A percentile compares a stretch with the other conserved stretches of the same genome.
Conservation (phyloP, 1,140 invertebrate genomes). For the Lucilia sericata region DNA sequence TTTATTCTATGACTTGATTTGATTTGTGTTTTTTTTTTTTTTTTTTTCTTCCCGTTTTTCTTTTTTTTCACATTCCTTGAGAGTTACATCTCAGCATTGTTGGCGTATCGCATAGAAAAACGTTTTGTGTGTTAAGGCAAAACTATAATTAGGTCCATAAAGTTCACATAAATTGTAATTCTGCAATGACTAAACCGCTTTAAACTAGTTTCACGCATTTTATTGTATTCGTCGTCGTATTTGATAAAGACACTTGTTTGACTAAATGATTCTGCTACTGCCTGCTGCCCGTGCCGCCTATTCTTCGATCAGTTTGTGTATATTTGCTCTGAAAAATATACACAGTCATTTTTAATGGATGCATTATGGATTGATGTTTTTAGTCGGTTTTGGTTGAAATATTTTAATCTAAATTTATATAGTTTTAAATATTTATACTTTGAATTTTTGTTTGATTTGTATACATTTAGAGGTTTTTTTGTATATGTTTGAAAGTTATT, state of each 20-base stretch:
- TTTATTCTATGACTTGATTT: neutral
- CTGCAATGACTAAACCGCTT: neutral
- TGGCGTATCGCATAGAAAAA: neutral
- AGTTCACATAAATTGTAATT: slow-evolving; percentile 35
- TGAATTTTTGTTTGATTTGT: too few species aligned
- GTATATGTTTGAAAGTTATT: too few species aligned
- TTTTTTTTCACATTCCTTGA: neutral
- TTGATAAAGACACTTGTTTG: neutral
- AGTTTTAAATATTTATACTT: too few species aligned
- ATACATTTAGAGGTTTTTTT: too few species aligned
- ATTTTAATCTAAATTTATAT: too few species aligned
- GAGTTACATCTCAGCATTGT: neutral
- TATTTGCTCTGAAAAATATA: neutral
- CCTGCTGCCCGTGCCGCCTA: neutral
- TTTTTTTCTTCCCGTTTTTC: neutral
- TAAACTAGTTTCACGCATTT: slow-evolving; percentile 11
- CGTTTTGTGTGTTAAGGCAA: slow-evolving; percentile 42
- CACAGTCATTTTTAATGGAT: too few species aligned
- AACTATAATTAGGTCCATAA: slow-evolving; percentile 44
- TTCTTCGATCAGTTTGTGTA: neutral
- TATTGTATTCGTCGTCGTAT: neutral
- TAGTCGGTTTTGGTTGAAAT: too few species aligned
- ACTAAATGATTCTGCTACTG: neutral
- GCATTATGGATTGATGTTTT: too few species aligned
- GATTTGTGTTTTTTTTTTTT: too few species aligned